Evolutionary conservation across 2,888 invertebrate species (phyloP), one percentile per base, ranked within the genome.

Genomic region (Archips xylosteana): DNA sequence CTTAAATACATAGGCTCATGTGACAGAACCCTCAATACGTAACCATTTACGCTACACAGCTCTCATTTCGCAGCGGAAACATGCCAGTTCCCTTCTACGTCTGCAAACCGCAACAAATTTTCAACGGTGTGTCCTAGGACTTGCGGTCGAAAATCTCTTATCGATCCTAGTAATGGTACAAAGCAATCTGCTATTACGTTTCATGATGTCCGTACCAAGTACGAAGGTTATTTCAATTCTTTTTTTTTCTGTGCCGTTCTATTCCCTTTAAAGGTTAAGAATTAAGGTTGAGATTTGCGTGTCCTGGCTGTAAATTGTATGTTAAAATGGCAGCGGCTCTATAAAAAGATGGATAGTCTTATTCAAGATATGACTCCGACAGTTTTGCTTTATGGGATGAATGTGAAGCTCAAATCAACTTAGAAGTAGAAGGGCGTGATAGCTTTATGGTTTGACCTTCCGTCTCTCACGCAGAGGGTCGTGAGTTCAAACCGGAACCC

Each of bases 141-240:
- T 12, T 63, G 12, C n/a, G 49, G 67, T 57, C 32, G 10, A 67
- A 66, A 57, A 54, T 4, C 34, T 34, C 42, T n/a, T 68, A 57
- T 13, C 5, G 47, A 15, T n/a, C n/a, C 13, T 10, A 34, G 57
- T 32, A 47, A 59, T 63, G 68, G 67, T 42, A 54, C 69, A 49
- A 49, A 51, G 59, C 63, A 63, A 68, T 72, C 67, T 68, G 39
- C 63, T 59, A 54, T 65, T 64, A 64, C 68, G 63, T 39, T 73
- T 64, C 73, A 73, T 69, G 73, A 69, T 59, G 59, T 69, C 64
- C 64, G 73, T 73, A 73, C 73, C 69, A 69, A 64, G 73, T 64
- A 73, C 73, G 64, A 60, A 69, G 64, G 69, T 69, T 51, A 73
- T 74, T 70, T 68, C 68, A 49, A 64, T 68, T 63, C 49, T 39